phyloP scores from a whole-genome alignment of 2,113 vertebrate species.

The Phylloscopus trochiloides region DNA sequence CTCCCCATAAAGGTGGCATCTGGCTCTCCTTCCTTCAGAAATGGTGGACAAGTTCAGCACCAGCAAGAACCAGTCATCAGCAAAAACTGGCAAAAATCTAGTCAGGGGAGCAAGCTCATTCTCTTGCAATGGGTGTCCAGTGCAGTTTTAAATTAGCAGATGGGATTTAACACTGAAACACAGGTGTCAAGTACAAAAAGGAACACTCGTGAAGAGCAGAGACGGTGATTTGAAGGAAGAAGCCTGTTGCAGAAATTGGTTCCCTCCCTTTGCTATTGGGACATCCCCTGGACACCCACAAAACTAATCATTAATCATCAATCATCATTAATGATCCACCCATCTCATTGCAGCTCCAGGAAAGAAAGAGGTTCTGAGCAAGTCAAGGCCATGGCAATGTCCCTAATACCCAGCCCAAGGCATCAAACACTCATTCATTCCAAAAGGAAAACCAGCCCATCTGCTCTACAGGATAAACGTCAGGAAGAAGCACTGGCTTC shows the following conservation, averaged over 20 bases:
- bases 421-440: not conserved
- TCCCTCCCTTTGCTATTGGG: not conserved
- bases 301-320: not conserved
- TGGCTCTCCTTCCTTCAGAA: not conserved
- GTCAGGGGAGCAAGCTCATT: not conserved
- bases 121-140: not conserved
- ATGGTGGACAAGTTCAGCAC: not conserved
- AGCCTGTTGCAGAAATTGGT: not conserved
- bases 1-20: not conserved
- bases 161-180: not conserved
- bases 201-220: not conserved
- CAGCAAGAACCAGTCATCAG: not conserved
- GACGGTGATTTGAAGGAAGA: not conserved
- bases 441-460: not conserved
- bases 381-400: not conserved
- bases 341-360: not conserved
- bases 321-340: not conserved
- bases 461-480: not conserved
- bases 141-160: not conserved
- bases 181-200: not conserved
- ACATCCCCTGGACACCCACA: not conserved
- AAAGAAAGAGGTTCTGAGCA: not conserved
- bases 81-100: not conserved
- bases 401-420: not conserved
- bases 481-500: not conserved